Evolutionary conservation across 1,140 invertebrate species (phyloP), one percentile per base, ranked within the genome.

Genomic region (Drosophila chauvacae): DNA sequence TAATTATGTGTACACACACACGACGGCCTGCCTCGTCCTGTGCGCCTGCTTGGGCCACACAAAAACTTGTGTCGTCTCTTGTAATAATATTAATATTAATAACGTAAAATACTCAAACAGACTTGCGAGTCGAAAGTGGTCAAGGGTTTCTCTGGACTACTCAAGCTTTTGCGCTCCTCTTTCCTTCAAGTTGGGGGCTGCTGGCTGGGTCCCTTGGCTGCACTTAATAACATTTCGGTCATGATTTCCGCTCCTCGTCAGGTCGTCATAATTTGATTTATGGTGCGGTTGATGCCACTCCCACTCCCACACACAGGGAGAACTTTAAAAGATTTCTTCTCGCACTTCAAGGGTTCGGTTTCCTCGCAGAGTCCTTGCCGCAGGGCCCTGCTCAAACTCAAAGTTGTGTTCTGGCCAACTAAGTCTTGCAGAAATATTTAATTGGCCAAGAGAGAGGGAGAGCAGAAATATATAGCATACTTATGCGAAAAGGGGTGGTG

Each of bases 1-100:
- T 90, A 90, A 90, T 90, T 90, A 75, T 80, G 64, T 71, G 62
- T 62, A 79, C 71, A 77, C 71, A 77, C 64, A 78, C 69, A 83
- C 23, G 2, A 23, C 47, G 56, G 33, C 62, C 47, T 55, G 33
- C 14, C n/a, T 18, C 26, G 7, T 33, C 51, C 51, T 37, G 18
- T 1, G 33, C 4, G 50, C 18, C 51, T 35, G 50, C 18, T 20
- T 61, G 37, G n/a, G 3, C 45, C 13, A 41, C 35, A 42, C 63
- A 51, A 41, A 80, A 82, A 70, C 77, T 68, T 80, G 61, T 83
- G 71, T 61, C 51, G 58, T 57, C 69, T 44, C 20, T 66, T 64
- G 80, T 72, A 85, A 81, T 85, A 88, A 88, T 85, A 90, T 90
- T 90, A 90, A 90, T 87, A 87, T 88, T 88, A 84, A 88, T 88